Base-by-base conservation (phyloP, 2,888 invertebrate species). In the Aproaerema taeniolella region DNA sequence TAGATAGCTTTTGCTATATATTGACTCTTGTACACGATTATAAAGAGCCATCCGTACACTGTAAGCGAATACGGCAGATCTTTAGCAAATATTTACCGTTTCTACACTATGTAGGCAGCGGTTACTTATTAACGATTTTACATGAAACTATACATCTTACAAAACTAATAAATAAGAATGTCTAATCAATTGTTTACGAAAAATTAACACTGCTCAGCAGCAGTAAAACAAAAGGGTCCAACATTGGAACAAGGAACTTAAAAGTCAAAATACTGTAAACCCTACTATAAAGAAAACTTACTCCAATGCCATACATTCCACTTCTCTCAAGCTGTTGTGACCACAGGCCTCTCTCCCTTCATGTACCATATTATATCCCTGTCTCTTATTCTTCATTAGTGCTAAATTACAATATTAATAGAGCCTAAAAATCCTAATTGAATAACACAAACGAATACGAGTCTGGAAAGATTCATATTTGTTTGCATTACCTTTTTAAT, bases 201-300 rank as follows among this genome's bases (percentile, higher is more conserved):
- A n/a, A n/a, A n/a, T n/a, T n/a, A n/a, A 55, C 57, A 55, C 53
- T 52, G 62, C 55, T 46, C 43, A 36, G 41, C 47, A 39, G 55
- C 53, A 51, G 49, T 41, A 47, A 48, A 48, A 55, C 51, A 49
- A 52, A 52, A 43, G 51, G 43, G 39, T 35, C 41, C 45, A 29
- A 34, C 30, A 42, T 42, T 47, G 30, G 39, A 47, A 40, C 50
- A 50, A 71, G 77, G 73, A 79, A 78, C 79, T 67, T 67, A 75
- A 66, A 67, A 66, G 57, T 64, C 69, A 63, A 68, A 78, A 80
- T 80, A 80, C 77, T 78, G 79, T 64, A 63, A n/a, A 67, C 56
- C 58, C 61, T 66, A 65, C 49, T 38, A 55, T 55, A 52, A 56
- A 50, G 53, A 64, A 58, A 54, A 45, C 54, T 58, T 58, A 59